phyloP scores from a whole-genome alignment of 2,113 vertebrate species.

The Hemichromis elongatus region DNA sequence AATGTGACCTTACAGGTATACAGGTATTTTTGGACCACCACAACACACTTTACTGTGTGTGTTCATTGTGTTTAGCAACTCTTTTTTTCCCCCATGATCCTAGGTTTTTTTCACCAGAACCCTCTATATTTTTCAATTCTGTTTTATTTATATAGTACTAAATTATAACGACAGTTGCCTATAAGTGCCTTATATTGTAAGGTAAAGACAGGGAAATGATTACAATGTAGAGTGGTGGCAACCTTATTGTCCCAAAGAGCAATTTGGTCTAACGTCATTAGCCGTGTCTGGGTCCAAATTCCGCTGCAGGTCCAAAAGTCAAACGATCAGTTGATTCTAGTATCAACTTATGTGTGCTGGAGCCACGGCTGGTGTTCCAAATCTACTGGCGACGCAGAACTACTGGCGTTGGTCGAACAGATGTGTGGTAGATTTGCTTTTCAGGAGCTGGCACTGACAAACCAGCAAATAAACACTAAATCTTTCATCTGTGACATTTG shows the following conservation, averaged over 20 bases:
- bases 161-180: accelerated
- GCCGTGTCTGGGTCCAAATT: no score
- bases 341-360: no score
- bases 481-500: no score
- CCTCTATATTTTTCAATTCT: background rate
- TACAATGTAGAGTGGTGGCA: background rate
- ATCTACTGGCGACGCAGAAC: no score
- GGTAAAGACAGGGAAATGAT: background rate
- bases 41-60: background rate
- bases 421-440: no score
- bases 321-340: no score
- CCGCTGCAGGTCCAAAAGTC: no score
- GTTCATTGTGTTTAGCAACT: background rate
- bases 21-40: background rate
- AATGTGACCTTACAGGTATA: background rate
- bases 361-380: no score
- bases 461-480: no score
- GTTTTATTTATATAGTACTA: background rate
- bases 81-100: background rate
- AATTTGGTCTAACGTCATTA: no score
- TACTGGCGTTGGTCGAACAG: no score
- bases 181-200: accelerated
- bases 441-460: no score
- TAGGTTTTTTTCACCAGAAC: accelerated
- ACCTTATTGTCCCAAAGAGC: background rate